Conservation (phyloP, 2,797 vertebrate genomes). For the Tiaroga cobitis region DNA sequence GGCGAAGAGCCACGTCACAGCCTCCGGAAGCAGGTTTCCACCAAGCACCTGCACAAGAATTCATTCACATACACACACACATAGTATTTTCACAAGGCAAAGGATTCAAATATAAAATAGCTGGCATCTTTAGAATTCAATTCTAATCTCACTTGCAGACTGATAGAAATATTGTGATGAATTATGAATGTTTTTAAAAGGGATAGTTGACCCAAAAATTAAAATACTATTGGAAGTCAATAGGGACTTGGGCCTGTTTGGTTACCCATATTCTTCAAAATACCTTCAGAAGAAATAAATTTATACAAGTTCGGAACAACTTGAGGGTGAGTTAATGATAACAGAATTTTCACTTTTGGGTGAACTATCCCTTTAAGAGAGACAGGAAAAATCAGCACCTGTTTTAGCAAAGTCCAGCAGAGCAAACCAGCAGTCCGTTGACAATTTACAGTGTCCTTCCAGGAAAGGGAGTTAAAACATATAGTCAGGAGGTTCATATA, state of each 20-base stretch:
- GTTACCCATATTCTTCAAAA: background rate
- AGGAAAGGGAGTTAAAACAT: slow-evolving; percentile 89
- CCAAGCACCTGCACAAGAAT: slow-evolving; percentile 80
- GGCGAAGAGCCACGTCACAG: slow-evolving; percentile 90
- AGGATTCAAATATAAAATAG: background rate
- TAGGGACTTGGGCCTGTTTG: too few relatives aligned
- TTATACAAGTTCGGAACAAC: background rate
- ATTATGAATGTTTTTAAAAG: background rate
- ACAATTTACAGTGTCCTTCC: slow-evolving; percentile 93
- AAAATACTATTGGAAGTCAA: too few relatives aligned
- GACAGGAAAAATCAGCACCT: slow-evolving; percentile 73
- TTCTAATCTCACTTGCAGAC: background rate
- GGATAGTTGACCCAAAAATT: background rate
- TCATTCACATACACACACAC: background rate
- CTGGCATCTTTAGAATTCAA: background rate
- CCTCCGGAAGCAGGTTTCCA: slow-evolving; percentile 88
- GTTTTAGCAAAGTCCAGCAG: slow-evolving; percentile 94
- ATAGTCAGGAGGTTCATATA: slow-evolving; percentile 88
- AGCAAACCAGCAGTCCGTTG: slow-evolving; percentile 89
- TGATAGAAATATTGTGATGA: background rate
- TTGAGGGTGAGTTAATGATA: background rate
- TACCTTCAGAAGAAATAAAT: too few relatives aligned
- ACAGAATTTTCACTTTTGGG: background rate
- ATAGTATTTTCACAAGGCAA: background rate
- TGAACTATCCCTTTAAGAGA: background rate